Conservation (phyloP, 2,113 vertebrate species). For the Tragelaphus buxtoni region DNA sequence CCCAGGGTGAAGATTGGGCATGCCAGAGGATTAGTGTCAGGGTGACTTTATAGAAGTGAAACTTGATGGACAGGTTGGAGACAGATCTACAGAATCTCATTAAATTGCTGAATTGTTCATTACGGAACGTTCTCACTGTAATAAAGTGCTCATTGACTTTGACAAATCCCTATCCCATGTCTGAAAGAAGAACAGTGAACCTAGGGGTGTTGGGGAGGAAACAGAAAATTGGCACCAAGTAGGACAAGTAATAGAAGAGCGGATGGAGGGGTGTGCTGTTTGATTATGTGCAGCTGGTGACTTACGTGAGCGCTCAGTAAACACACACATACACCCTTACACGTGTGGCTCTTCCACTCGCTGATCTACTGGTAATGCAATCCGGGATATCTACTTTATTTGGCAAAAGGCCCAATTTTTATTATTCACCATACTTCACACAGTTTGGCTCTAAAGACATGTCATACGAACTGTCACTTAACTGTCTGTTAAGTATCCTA, state of each 20-base stretch:
- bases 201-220: conserved; percentile 74
- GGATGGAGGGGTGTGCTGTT: conserved; percentile 51
- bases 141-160: conserved; percentile 92
- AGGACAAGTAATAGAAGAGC: conserved; percentile 76
- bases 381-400: not conserved
- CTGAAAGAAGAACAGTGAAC: conserved; percentile 83
- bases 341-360: not conserved
- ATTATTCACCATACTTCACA: not conserved
- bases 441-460: conserved; percentile 3
- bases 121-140: conserved; percentile 85
- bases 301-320: conserved; percentile 23
- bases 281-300: conserved; percentile 67
- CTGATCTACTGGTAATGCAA: not conserved
- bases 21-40: conserved; percentile 90
- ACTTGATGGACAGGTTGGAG: conserved; percentile 89
- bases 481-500: no score
- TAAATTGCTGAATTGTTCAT: conserved; percentile 91
- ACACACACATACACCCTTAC: not conserved
- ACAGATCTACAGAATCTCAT: conserved; percentile 91
- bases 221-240: conserved; percentile 78
- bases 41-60: conserved; percentile 88
- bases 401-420: conserved; percentile 36
- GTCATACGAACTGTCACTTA: conserved; percentile 4
- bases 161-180: conserved; percentile 85
- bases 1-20: conserved; percentile 87